Percentiles rank a stretch among this genome's conserved stretches.
phyloP scores from a whole-genome alignment of 2,113 vertebrate species.

The Macaca nemestrina region DNA sequence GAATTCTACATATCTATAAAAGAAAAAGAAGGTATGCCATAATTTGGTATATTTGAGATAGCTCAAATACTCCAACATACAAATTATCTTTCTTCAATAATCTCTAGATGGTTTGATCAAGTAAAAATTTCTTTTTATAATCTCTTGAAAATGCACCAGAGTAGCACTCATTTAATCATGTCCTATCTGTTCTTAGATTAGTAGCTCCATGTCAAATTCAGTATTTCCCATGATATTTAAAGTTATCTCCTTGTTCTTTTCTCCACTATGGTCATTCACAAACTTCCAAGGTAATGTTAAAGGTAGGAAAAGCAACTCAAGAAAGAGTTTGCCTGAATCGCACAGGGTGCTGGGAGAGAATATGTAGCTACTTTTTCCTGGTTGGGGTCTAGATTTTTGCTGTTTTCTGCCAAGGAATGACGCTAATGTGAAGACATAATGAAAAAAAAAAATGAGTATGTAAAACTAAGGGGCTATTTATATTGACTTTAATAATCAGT shows the following conservation, averaged over 20 bases:
- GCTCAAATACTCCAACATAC: not conserved
- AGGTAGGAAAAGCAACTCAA: not conserved
- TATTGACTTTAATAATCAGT: not conserved
- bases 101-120: not conserved
- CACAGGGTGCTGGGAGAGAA: not conserved
- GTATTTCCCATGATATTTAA: not conserved
- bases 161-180: not conserved
- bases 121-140: not conserved
- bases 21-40: not conserved
- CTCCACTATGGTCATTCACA: not conserved
- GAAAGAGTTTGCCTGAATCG: not conserved
- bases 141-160: not conserved
- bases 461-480: not conserved
- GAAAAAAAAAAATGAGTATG: not conserved
- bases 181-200: not conserved
- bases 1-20: not conserved
- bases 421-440: not conserved
- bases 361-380: no score
- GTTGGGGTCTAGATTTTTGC: not conserved
- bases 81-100: slow-evolving; percentile 23
- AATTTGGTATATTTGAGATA: not conserved
- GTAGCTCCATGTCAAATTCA: not conserved
- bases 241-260: not conserved
- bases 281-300: not conserved
- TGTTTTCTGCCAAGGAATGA: not conserved